A percentile compares a stretch with the other conserved stretches of the same genome.
These are phyloP conservation scores for Plebejus melissa DNA, from an alignment of 2,888 invertebrate genomes.

Conservation along the genomic window DNA sequence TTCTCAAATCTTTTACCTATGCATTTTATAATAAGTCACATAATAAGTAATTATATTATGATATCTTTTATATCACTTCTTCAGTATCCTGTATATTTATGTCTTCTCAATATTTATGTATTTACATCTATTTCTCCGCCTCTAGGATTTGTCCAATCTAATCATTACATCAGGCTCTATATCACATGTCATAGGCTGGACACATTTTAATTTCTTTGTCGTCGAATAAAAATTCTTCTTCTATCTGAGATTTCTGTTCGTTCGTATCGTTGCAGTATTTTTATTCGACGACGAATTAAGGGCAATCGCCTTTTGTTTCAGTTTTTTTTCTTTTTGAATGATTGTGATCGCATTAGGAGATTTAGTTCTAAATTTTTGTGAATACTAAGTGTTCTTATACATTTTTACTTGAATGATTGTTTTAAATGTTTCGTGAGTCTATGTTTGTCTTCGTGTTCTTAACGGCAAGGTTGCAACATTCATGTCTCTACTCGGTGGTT, in stretches of 20 bases:
- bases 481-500: background rate
- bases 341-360: conserved; percentile 60
- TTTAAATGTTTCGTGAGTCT: conserved; percentile 57
- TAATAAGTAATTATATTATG: conserved; percentile 43
- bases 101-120: conserved; percentile 44
- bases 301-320: conserved; percentile 58
- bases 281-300: conserved; percentile 47
- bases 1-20: conserved; percentile 46
- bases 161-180: conserved; percentile 46
- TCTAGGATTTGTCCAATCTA: conserved; percentile 49
- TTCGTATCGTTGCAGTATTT: background rate
- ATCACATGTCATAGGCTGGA: conserved; percentile 50
- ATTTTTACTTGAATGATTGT: conserved; percentile 60
- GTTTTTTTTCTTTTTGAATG: conserved; percentile 62
- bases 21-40: conserved; percentile 50
- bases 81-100: conserved; percentile 43
- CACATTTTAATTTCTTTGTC: conserved; percentile 47
- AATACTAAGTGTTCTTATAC: conserved; percentile 63
- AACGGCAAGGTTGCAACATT: conserved; percentile 58
- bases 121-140: conserved; percentile 49
- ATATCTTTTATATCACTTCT: conserved; percentile 47
- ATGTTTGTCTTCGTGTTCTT: conserved; percentile 48
- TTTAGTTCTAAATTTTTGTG: conserved; percentile 58
- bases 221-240: conserved; percentile 43
- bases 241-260: background rate